Evolutionary conservation across 2,797 vertebrate genomes (phyloP), one percentile per base, ranked within the genome.

Genomic region (Sarcophilus harrisii): DNA sequence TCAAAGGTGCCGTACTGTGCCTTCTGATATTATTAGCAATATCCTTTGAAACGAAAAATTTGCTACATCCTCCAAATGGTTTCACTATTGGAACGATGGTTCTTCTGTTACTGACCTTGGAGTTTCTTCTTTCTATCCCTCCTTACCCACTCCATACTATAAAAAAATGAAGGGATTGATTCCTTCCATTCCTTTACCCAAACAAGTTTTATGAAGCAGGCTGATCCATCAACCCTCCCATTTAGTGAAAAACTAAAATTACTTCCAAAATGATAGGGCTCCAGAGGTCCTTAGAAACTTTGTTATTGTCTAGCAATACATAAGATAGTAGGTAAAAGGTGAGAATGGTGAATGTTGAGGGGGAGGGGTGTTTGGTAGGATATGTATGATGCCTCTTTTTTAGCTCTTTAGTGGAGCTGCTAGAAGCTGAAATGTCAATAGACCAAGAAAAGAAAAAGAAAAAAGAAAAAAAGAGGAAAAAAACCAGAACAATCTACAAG

Each of bases 391-490:
- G 60, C 52, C 30, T 66, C 96, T 98, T 96, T 96, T 97, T 95
- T 94, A 94, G 96, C 94, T 97, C 60, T 94, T 29, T 91, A 91
- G 9, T 93, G 97, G 97, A 97, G 97, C 66, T 97, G 93, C 54
- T 97, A 97, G 91, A 97, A 0, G 6, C 96, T 90, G 87, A 90
- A 54, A 91, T 93, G 94, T 95, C 95, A 91, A 52, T 8, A n/a
- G 57, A 93, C n/a, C 59, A 94, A 94, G 4, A 54, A 57, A 91
- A 52, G 30, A 8, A 32, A 38, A 32, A 11, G 16, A 59, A 66
- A 92, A 73, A 95, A 91, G 52, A n/a, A n/a, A n/a, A n/a, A 52
- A 52, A 5, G 62, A 45, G 81, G 58, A 9, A 28, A 55, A 27
- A 45, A 57, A 89, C 94, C 66, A 95, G 29, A 96, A 93, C 32